Percentiles rank a stretch among this genome's conserved stretches.
These are phyloP conservation scores for Eristalis arbustorum DNA, from an alignment of 2,888 invertebrate genomes.

Conservation along the genomic window DNA sequence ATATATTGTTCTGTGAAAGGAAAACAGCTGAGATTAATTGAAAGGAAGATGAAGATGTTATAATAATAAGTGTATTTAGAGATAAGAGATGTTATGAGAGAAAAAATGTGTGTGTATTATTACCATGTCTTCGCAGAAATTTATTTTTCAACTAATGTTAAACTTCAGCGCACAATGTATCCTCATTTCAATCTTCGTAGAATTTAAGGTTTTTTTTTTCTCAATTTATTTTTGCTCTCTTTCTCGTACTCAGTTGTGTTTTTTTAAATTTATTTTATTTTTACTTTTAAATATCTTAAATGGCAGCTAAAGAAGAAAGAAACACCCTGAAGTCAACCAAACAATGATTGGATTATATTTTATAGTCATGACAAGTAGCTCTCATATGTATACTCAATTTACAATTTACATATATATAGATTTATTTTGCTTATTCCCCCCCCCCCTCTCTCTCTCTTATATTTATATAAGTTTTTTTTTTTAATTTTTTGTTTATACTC, in stretches of 20 bases:
- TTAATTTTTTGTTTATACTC: slow-evolving; percentile 44
- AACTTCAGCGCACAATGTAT: slow-evolving; percentile 46
- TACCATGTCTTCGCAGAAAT: slow-evolving; percentile 34
- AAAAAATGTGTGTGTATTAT: slow-evolving; percentile 21
- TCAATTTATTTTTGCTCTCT: slow-evolving; percentile 7
- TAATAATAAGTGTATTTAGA: neutral
- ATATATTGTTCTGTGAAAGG: slow-evolving; percentile 21
- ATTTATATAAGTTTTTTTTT: slow-evolving; percentile 37
- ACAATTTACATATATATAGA: slow-evolving; percentile 11
- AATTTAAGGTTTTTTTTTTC: neutral
- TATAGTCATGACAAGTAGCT: slow-evolving; percentile 45
- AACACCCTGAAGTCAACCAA: slow-evolving; percentile 18
- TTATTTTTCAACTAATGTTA: slow-evolving; percentile 18
- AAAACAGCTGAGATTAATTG: slow-evolving; percentile 18
- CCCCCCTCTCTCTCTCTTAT: slow-evolving; percentile 2
- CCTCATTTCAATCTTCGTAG: neutral
- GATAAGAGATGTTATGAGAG: neutral
- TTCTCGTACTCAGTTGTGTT: neutral
- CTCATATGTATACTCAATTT: slow-evolving; percentile 8
- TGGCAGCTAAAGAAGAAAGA: slow-evolving; percentile 44
- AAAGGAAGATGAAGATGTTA: slow-evolving; percentile 3
- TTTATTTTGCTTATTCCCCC: neutral
- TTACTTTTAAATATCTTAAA: neutral
- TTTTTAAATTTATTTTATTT: neutral
- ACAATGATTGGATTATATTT: slow-evolving; percentile 35